phyloP scores from a whole-genome alignment of 2,113 vertebrate species.

The Bujurquina vittata region DNA sequence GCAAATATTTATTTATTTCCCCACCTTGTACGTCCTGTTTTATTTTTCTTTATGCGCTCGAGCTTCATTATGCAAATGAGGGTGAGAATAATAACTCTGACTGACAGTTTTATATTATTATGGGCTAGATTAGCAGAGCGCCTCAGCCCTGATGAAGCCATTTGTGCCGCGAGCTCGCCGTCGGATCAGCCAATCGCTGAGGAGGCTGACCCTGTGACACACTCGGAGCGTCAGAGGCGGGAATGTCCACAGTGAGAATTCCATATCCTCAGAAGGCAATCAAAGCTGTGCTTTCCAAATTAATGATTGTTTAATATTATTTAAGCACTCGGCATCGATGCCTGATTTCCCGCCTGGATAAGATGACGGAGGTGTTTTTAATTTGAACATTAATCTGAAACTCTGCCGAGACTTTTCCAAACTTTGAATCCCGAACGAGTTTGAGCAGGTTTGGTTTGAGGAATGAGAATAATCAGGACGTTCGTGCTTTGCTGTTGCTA shows the following conservation, averaged over 20 bases:
- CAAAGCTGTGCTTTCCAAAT: not conserved
- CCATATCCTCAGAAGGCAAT: too few species aligned
- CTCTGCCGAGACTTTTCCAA: not conserved
- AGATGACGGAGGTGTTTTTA: not conserved
- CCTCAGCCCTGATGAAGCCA: not conserved
- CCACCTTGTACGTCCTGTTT: not conserved
- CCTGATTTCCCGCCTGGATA: not conserved
- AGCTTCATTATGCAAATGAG: conserved; percentile 3
- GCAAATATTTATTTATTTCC: not conserved
- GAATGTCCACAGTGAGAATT: too few species aligned
- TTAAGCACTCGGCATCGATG: not conserved
- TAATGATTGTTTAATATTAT: not conserved
- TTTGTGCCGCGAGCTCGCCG: not conserved
- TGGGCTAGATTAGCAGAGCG: not conserved
- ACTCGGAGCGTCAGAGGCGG: too few species aligned
- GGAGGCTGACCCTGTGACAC: not conserved
- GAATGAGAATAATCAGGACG: too few species aligned
- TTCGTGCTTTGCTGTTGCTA: not conserved
- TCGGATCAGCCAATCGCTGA: not conserved
- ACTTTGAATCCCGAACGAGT: not conserved
- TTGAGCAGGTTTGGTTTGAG: not conserved
- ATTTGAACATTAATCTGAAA: not conserved
- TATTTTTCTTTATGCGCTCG: not conserved
- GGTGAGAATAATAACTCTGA: not conserved
- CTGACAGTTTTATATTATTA: conserved; percentile 13